A percentile compares a stretch with the other conserved stretches of the same genome.
Conservation (phyloP, 2,113 vertebrate species). For the Catharus bicknelli region DNA sequence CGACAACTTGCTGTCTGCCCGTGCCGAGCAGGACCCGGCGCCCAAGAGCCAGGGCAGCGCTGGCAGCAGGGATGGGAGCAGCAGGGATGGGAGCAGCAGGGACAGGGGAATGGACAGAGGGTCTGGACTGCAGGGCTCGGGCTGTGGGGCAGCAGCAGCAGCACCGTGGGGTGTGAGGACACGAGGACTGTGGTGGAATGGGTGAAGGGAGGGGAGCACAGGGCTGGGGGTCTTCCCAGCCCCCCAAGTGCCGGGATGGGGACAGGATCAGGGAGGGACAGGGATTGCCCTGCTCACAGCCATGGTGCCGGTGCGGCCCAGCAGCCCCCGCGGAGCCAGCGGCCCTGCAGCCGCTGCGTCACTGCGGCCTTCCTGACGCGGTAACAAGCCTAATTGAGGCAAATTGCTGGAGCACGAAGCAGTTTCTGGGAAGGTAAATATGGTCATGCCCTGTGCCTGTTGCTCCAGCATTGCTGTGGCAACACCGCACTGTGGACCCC, state of each 20-base stretch:
- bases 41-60: accelerated
- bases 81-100: background rate
- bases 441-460: background rate
- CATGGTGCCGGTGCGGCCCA: accelerated
- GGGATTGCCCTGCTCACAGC: background rate
- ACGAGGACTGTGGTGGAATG: accelerated
- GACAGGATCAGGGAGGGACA: too few relatives aligned
- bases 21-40: accelerated
- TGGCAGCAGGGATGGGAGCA: background rate
- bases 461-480: background rate
- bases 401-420: constrained; percentile 55
- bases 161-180: accelerated
- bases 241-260: background rate
- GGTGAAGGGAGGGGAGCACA: accelerated
- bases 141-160: accelerated
- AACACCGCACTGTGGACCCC: background rate
- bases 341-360: background rate
- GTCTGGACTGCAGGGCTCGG: background rate
- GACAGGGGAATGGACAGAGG: background rate
- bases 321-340: background rate
- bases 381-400: constrained; percentile 58
- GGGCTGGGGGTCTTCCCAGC: background rate
- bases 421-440: constrained; percentile 66
- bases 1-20: background rate
- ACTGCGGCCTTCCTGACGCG: background rate